Base-by-base conservation (phyloP, 2,113 vertebrate species). In the Mus pahari region DNA sequence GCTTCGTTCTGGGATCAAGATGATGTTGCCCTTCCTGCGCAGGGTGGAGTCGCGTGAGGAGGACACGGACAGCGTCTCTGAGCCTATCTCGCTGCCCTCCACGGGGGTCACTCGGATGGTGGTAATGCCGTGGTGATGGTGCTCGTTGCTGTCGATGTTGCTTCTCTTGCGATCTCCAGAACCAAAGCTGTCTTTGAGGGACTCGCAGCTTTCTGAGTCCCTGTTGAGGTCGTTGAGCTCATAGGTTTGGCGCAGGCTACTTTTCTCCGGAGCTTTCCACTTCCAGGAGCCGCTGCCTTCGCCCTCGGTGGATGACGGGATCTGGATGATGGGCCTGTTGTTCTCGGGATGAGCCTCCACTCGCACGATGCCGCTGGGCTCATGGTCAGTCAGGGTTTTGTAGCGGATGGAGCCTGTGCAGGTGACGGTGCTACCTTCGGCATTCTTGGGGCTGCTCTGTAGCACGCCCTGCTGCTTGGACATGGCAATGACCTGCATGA, bases 401-500 rank as follows among this genome's bases (percentile, higher is more conserved):
- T 99, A 99, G 79, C 99, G 99, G 96, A 98, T 98, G 36, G 99
- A 98, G 97, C 99, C 99, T 0, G 99, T 99, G 96, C 99, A 99
- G 96, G 99, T 99, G 87, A 99, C 99, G 0, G 99, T 99, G 96
- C 99, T 99, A 86, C 98, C 99, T 1, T 99, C 99, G 0, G 98
- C 98, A 96, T 99, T 98, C 96, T 99, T 99, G 39, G 99, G 99
- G 81, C 99, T 99, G 91, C 99, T 98, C 95, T 99, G 99, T 26
- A 99, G 99, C 19, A 99, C 99, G 6, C 99, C 99, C 97, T 99
- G 99, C 96, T 99, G 99, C 98, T 99, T 99, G 96, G 99, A 99
- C 99, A 99, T 99, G 62, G 99, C 99, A 66, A 99, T 99, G 28
- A 99, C 99, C 96, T 99, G 99, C 99, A 99, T 99, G 97, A 99